phyloP scores from a whole-genome alignment of 2,797 vertebrate species.

The Notoglanidium macrostoma region DNA sequence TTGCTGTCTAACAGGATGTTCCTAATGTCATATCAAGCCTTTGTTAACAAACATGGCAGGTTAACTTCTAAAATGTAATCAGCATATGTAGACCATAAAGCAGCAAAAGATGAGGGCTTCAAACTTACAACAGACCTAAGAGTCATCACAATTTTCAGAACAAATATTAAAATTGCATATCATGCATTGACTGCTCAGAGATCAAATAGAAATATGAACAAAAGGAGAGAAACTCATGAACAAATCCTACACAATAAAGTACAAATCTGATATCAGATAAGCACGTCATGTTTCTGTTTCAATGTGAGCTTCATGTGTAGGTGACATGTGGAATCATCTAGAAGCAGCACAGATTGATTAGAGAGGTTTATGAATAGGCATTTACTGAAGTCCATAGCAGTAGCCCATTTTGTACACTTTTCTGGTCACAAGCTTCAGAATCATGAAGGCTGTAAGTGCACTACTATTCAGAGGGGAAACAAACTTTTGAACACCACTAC shows the following conservation, averaged over 20 bases:
- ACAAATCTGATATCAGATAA: background rate
- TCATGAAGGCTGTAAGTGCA: background rate
- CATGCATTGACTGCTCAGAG: background rate
- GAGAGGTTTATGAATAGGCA: background rate
- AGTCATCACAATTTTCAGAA: background rate
- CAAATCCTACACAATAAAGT: background rate
- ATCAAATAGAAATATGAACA: background rate
- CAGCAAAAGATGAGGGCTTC: background rate
- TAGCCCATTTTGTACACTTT: background rate
- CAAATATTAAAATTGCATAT: background rate
- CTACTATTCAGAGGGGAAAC: background rate
- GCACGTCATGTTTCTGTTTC: background rate
- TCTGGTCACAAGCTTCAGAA: background rate
- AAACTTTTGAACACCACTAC: background rate
- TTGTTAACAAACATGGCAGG: background rate
- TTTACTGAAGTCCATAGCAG: background rate
- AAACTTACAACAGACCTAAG: background rate
- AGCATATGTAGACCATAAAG: background rate
- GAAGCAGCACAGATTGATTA: constrained; percentile 8
- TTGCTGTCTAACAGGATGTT: too few relatives aligned
- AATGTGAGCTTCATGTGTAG: background rate
- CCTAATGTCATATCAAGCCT: background rate
- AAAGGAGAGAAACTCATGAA: background rate
- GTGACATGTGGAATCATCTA: background rate
- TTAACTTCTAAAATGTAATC: background rate